These are phyloP conservation scores for Esox lucius DNA, from an alignment of 2,797 vertebrate species.

Conservation along the genomic window DNA sequence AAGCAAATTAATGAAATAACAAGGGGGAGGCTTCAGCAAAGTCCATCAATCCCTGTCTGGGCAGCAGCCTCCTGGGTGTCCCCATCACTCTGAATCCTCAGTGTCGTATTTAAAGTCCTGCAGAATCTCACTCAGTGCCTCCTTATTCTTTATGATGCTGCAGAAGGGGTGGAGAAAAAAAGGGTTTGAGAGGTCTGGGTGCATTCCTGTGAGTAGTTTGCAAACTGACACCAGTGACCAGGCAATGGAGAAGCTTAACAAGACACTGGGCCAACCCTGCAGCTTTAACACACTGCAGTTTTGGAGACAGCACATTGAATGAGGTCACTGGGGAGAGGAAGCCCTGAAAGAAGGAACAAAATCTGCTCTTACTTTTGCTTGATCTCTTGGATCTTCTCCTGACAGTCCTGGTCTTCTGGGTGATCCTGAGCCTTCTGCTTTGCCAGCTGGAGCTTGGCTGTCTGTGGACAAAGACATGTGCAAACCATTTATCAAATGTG, in stretches of 20 bases:
- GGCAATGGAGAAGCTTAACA: background rate
- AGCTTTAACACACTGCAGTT: background rate
- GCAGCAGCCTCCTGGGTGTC: constrained; percentile 24
- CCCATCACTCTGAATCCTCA: constrained; percentile 83
- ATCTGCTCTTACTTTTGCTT: constrained; percentile 82
- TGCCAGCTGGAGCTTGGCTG: constrained; percentile 88
- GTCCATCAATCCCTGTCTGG: constrained; percentile 40
- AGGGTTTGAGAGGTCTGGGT: background rate
- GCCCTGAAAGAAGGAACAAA: constrained; percentile 25
- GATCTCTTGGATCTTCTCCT: constrained; percentile 80
- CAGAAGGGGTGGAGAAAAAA: background rate
- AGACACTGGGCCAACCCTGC: background rate
- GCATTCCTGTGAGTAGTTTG: background rate
- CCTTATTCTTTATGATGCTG: constrained; percentile 95
- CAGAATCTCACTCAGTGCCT: constrained; percentile 92
- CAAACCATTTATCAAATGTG: constrained; percentile 50
- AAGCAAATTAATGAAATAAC: constrained; percentile 32
- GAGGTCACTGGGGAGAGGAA: constrained; percentile 37
- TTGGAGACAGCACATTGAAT: constrained; percentile 19
- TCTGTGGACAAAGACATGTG: constrained; percentile 76
- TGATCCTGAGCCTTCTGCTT: constrained; percentile 84
- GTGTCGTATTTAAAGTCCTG: constrained; percentile 97
- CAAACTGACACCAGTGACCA: background rate
- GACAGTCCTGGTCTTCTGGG: constrained; percentile 75
- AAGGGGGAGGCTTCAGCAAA: constrained; percentile 39